phyloP scores from a whole-genome alignment of 1,140 invertebrate species.

The Hyphantria cunea region DNA sequence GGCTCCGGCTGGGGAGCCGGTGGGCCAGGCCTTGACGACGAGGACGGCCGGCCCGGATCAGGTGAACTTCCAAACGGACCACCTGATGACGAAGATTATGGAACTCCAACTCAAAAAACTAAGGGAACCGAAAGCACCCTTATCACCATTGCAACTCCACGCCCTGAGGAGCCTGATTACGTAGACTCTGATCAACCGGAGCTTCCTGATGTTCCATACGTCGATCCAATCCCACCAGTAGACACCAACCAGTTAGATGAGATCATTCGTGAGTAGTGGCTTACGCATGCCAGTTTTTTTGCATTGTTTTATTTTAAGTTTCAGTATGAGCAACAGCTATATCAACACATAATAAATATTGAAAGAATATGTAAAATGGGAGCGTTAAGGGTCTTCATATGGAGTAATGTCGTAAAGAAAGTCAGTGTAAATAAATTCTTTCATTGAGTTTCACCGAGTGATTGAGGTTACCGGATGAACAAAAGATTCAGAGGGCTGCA shows the following conservation, averaged over 20 bases:
- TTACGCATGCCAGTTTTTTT: slow-evolving; percentile 77
- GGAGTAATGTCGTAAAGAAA: background rate
- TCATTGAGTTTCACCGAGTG: no score
- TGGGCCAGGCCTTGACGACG: slow-evolving; percentile 74
- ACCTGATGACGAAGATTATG: slow-evolving; percentile 72
- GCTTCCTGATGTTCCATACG: slow-evolving; percentile 27
- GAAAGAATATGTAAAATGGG: background rate
- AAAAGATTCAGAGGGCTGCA: no score
- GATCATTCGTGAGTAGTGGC: slow-evolving; percentile 79
- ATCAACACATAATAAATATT: background rate
- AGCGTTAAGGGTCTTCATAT: no score
- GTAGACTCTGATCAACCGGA: slow-evolving; percentile 41
- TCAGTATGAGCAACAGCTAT: slow-evolving; percentile 19
- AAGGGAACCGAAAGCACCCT: slow-evolving; percentile 8
- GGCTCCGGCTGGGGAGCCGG: slow-evolving; percentile 80
- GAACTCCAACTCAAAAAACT: slow-evolving; percentile 29
- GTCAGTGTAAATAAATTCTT: no score
- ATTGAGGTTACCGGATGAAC: no score
- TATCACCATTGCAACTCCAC: slow-evolving; percentile 4
- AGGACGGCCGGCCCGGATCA: slow-evolving; percentile 70
- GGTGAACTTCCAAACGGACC: slow-evolving; percentile 59
- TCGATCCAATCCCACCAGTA: slow-evolving; percentile 46
- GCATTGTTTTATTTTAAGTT: slow-evolving; percentile 55
- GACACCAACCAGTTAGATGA: slow-evolving; percentile 57
- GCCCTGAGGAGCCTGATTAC: slow-evolving; percentile 32